These are phyloP conservation scores for Cottoperca gobio DNA, from an alignment of 2,797 vertebrate genomes.

Conservation along the genomic window DNA sequence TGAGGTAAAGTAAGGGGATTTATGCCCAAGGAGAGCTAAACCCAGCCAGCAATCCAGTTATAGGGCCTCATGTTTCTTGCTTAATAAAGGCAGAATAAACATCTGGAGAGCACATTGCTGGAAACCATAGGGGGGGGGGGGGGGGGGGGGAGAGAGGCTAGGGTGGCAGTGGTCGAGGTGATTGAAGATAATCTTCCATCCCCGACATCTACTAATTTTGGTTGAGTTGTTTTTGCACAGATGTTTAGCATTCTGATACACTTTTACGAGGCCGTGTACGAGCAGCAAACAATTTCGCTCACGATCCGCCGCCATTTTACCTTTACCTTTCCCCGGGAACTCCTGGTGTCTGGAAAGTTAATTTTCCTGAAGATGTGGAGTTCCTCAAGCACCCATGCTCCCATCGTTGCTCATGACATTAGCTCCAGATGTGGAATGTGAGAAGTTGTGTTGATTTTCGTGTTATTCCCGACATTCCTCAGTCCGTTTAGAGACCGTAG, in stretches of 20 bases:
- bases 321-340: constrained; percentile 49
- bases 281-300: constrained; percentile 49
- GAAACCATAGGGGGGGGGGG: constrained; percentile 66
- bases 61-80: constrained; percentile 78
- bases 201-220: constrained; percentile 77
- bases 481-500: constrained; percentile 55
- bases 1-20: constrained; percentile 77
- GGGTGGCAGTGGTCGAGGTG: constrained; percentile 79
- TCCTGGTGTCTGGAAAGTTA: constrained; percentile 46
- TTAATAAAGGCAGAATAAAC: constrained; percentile 84
- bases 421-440: constrained; percentile 86
- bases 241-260: constrained; percentile 74
- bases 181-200: constrained; percentile 79
- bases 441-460: constrained; percentile 79
- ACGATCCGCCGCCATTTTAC: constrained; percentile 48
- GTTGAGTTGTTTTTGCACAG: constrained; percentile 81
- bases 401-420: constrained; percentile 71
- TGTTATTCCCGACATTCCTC: constrained; percentile 85
- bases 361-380: constrained; percentile 52
- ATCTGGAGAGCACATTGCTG: constrained; percentile 87
- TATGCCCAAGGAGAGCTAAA: constrained; percentile 71
- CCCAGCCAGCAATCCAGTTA: constrained; percentile 79
- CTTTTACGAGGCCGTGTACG: constrained; percentile 53
- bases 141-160: constrained; percentile 59
- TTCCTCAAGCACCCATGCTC: constrained; percentile 54